These are phyloP conservation scores for Cynodonichthys magdalenae DNA, from an alignment of 2,797 vertebrate species.

Conservation along the genomic window DNA sequence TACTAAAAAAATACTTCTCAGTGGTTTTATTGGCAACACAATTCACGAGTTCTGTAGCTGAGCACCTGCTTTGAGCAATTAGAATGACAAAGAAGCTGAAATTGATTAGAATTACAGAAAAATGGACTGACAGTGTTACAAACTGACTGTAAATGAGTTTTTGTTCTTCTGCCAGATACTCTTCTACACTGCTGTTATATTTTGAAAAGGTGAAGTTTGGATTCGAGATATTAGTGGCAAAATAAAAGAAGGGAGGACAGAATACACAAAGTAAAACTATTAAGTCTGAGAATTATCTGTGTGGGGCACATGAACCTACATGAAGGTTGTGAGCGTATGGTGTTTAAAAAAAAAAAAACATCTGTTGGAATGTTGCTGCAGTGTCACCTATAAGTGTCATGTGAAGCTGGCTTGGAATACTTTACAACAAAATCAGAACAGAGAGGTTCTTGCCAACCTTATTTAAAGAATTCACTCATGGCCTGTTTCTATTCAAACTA, in stretches of 20 bases:
- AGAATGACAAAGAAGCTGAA: constrained; percentile 35
- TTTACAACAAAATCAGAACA: too few relatives aligned
- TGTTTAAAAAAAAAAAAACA: constrained; percentile 31
- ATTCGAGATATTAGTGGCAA: constrained; percentile 10
- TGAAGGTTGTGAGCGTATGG: constrained; percentile 49
- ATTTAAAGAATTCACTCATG: too few relatives aligned
- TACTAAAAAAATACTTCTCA: constrained; percentile 80
- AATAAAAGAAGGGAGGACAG: constrained; percentile 20
- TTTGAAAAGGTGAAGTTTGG: constrained; percentile 18
- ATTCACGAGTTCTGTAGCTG: constrained; percentile 55
- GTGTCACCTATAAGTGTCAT: constrained; percentile 63
- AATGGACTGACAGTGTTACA: constrained; percentile 29
- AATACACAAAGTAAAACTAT: constrained; percentile 9
- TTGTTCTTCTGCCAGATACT: constrained; percentile 14
- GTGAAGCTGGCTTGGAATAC: background rate
- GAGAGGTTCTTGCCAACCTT: too few relatives aligned
- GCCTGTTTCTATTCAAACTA: constrained; percentile 28
- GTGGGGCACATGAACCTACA: constrained; percentile 3
- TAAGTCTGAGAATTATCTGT: background rate
- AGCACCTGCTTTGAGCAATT: constrained; percentile 50
- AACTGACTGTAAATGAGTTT: constrained; percentile 31
- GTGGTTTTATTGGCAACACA: constrained; percentile 66
- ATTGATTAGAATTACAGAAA: constrained; percentile 44
- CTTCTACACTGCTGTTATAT: background rate
- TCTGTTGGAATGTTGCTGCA: constrained; percentile 29